A percentile compares a stretch with the other conserved stretches of the same genome.
Conservation (phyloP, 1,140 invertebrate species). For the Papilio aristodemus region DNA sequence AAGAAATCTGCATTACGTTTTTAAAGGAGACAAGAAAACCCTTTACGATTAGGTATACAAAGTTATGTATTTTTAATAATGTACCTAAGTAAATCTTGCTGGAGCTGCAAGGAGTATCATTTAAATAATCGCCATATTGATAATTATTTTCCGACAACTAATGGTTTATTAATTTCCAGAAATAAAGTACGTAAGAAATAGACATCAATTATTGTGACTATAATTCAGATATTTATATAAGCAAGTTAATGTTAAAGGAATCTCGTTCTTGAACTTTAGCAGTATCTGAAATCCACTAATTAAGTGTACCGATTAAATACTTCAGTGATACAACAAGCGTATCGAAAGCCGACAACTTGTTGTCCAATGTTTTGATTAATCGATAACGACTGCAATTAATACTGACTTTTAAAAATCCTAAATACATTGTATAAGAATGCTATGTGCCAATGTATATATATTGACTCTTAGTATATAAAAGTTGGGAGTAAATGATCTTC, state of each 20-base stretch:
- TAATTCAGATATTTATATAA: neutral
- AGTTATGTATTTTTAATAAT: too few relatives aligned
- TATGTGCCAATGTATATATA: too few relatives aligned
- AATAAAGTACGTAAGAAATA: neutral
- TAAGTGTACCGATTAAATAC: slow-evolving; percentile 21
- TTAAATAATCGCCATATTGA: too few relatives aligned
- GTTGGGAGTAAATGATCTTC: too few relatives aligned
- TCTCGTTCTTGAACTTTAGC: slow-evolving; percentile 23
- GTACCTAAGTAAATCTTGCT: too few relatives aligned
- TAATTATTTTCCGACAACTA: too few relatives aligned
- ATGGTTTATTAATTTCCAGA: too few relatives aligned
- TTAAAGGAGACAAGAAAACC: too few relatives aligned
- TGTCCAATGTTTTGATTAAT: slow-evolving; percentile 27
- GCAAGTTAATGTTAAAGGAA: slow-evolving; percentile 10
- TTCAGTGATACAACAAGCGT: slow-evolving; percentile 24
- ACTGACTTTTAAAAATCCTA: slow-evolving; percentile 25
- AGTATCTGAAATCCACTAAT: slow-evolving; percentile 20
- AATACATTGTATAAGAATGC: slow-evolving; percentile 21
- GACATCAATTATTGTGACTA: neutral
- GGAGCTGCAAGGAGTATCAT: too few relatives aligned
- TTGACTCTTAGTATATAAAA: too few relatives aligned
- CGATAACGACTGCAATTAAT: slow-evolving; percentile 25
- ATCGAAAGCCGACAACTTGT: neutral
- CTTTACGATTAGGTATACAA: too few relatives aligned
- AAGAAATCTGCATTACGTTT: too few relatives aligned